These are phyloP conservation scores for Myathropa florea DNA, from an alignment of 2,888 invertebrate species.

Conservation along the genomic window DNA sequence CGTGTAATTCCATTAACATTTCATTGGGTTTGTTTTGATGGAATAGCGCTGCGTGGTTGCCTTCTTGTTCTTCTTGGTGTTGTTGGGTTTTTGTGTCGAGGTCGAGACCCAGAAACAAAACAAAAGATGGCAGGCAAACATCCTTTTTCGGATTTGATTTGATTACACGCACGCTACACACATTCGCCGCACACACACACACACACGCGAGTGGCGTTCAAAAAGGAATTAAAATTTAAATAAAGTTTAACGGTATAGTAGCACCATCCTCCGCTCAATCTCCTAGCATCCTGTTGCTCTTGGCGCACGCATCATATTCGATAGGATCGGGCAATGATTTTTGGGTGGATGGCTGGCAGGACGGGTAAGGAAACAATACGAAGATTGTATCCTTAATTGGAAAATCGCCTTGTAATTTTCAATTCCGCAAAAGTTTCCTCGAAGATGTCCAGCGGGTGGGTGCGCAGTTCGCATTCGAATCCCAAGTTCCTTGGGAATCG, in stretches of 20 bases:
- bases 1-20: constrained; percentile 69
- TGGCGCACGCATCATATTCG: constrained; percentile 20
- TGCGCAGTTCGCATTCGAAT: constrained; percentile 39
- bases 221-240: constrained; percentile 68
- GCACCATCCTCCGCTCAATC: background rate
- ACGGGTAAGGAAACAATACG: constrained; percentile 53
- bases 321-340: constrained; percentile 29
- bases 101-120: constrained; percentile 65
- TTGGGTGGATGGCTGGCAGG: constrained; percentile 26
- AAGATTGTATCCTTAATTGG: constrained; percentile 70
- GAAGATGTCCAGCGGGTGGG: constrained; percentile 4
- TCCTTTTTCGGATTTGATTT: constrained; percentile 66
- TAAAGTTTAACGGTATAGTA: constrained; percentile 62
- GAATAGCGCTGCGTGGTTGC: constrained; percentile 47
- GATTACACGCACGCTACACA: constrained; percentile 65
- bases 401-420: constrained; percentile 70
- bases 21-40: constrained; percentile 70
- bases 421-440: constrained; percentile 50
- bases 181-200: background rate
- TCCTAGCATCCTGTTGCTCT: constrained; percentile 41
- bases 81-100: constrained; percentile 18
- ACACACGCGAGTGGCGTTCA: background rate
- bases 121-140: constrained; percentile 53
- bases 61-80: constrained; percentile 12
- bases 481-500: constrained; percentile 66